Evolutionary conservation across 2,113 vertebrate species (phyloP), one percentile per base, ranked within the genome.

Genomic region (Heterotis niloticus): DNA sequence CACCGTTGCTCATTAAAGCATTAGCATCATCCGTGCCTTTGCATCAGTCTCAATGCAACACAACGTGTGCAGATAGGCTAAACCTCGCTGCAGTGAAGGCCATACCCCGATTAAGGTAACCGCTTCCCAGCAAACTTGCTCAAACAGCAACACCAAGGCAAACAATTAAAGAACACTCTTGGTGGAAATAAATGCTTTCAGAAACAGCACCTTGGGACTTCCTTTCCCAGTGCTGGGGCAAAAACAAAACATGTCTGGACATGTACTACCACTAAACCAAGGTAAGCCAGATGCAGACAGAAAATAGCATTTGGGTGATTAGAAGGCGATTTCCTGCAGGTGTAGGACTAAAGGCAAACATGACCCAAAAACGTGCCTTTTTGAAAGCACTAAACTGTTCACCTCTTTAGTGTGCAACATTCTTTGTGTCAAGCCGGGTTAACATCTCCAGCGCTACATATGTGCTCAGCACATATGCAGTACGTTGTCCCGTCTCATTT

Each of bases 131-230:
- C 24, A 56, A 4, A 13, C 56, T 72, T 34, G 9, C 24, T 75
- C n/a, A 54, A 75, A 20, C 57, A 51, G 10, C 5, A 4, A 17
- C 57, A 28, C 72, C 28, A 16, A 59, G 12, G 72, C 52, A 75
- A 75, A 60, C 16, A 60, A 28, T 23, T 57, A 20, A 26, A 28
- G 72, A 75, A 12, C 24, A 75, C 18, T n/a, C n/a, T n/a, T n/a
- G 12, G 29, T 18, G 56, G 28, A 70, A 56, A 28, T 80, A 80
- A 76, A 76, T 69, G 65, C 79, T 70, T 76, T 76, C 64, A 64
- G 56, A 52, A 64, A 12, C 4, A 26, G 64, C 56, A 64, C 54
- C 29, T 23, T 29, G 64, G 68, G 65, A 60, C 26, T 62, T 76
- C 13, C 12, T 28, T 23, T 64, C 51, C 56, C 14, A 7, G 56